These are phyloP conservation scores for Caenorhabditis japonica DNA, from an alignment of 2,888 invertebrate genomes.

Conservation along the genomic window DNA sequence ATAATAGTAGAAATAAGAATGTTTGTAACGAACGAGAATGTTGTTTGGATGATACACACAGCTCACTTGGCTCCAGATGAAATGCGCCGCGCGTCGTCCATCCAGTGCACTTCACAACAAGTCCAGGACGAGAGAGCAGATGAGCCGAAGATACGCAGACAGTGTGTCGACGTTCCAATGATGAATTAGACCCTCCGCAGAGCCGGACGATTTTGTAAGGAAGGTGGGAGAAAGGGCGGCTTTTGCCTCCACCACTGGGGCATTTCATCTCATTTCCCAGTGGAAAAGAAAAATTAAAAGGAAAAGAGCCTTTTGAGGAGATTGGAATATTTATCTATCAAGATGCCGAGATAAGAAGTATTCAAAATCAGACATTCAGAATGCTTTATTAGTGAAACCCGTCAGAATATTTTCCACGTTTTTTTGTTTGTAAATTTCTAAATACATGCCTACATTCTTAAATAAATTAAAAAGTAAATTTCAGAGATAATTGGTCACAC, in stretches of 20 bases:
- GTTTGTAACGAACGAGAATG: not conserved
- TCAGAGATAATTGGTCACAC: no score
- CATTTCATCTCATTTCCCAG: constrained; percentile 3
- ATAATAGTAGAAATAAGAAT: constrained; percentile 12
- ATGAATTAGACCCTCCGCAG: constrained; percentile 33
- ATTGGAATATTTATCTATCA: no score
- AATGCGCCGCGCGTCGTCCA: constrained; percentile 38
- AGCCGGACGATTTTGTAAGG: constrained; percentile 14
- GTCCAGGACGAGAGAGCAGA: constrained; percentile 7
- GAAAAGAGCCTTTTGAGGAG: not conserved
- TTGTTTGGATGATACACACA: constrained; percentile 34
- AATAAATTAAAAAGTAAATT: no score
- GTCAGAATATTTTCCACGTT: no score
- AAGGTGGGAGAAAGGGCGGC: constrained; percentile 1
- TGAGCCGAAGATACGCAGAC: constrained; percentile 27
- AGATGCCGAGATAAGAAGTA: not conserved
- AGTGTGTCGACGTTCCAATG: constrained; percentile 48
- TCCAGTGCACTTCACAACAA: constrained; percentile 43
- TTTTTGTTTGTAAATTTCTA: no score
- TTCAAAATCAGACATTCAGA: not conserved
- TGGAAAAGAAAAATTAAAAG: not conserved
- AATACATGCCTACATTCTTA: no score
- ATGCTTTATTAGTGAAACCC: no score
- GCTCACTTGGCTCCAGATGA: constrained; percentile 43
- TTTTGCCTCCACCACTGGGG: no score